Percentiles rank a stretch among this genome's conserved stretches.
phyloP scores from a whole-genome alignment of 2,888 invertebrate genomes.

The Arrhopalites spinosus region DNA sequence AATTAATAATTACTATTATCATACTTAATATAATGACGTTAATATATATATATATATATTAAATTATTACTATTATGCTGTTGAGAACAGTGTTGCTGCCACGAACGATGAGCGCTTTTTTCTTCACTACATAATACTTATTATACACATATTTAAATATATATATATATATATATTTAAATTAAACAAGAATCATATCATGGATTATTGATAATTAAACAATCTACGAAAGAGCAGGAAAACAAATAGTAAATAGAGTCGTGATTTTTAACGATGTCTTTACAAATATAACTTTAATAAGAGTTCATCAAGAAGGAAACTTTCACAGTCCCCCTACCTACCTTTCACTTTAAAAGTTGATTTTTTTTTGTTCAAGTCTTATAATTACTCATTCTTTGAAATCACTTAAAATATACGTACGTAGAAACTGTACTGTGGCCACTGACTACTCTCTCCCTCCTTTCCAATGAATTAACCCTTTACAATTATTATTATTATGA shows the following conservation, averaged over 20 bases:
- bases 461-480: no score
- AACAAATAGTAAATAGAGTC: no score
- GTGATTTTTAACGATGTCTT: background rate
- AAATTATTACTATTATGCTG: background rate
- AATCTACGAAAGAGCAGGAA: background rate
- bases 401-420: no score
- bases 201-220: background rate
- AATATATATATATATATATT: background rate
- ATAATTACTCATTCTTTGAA: no score
- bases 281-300: background rate
- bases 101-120: constrained; percentile 7
- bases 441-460: background rate
- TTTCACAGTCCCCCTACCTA: constrained; percentile 7
- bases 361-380: background rate
- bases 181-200: background rate
- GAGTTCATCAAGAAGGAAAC: background rate
- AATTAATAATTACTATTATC: background rate
- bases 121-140: background rate
- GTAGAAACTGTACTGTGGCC: no score
- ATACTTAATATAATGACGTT: background rate
- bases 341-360: constrained; percentile 7
- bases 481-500: no score
- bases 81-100: constrained; percentile 8
- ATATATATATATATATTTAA: constrained; percentile 3
- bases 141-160: background rate